Evolutionary conservation across 2,888 invertebrate species (phyloP).

Genomic region (Netelia melanura): DNA sequence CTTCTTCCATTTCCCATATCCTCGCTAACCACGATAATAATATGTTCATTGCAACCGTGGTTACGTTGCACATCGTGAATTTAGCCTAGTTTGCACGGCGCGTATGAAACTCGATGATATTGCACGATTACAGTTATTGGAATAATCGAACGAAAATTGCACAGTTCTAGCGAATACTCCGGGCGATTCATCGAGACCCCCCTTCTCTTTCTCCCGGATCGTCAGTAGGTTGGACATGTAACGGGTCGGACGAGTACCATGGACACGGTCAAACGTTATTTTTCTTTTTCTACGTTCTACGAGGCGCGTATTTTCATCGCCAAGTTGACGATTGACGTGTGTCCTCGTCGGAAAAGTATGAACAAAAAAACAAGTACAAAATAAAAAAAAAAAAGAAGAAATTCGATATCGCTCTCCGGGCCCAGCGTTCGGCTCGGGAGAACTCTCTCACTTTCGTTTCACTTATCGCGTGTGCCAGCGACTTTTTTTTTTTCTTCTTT

Average conservation of each 20-base stretch:
- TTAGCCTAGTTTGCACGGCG: constrained; percentile 41
- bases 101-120: constrained; percentile 34
- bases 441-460: constrained; percentile 55
- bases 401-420: constrained; percentile 34
- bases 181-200: constrained; percentile 17
- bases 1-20: no score
- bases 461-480: neutral
- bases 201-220: no score
- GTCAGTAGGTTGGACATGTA: constrained; percentile 34
- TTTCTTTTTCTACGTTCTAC: neutral
- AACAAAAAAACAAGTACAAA: no score
- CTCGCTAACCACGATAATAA: constrained; percentile 16
- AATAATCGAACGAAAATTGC: constrained; percentile 34
- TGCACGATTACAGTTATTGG: constrained; percentile 15
- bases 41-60: neutral
- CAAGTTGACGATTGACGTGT: neutral
- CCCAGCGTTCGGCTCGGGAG: constrained; percentile 46
- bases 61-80: constrained; percentile 27
- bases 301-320: neutral
- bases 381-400: constrained; percentile 35
- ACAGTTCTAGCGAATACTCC: neutral
- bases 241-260: constrained; percentile 23
- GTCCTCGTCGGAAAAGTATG: neutral
- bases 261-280: constrained; percentile 5
- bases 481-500: neutral